Evolutionary conservation across 2,888 invertebrate genomes (phyloP).

Genomic region (Cataglyphis albicans): DNA sequence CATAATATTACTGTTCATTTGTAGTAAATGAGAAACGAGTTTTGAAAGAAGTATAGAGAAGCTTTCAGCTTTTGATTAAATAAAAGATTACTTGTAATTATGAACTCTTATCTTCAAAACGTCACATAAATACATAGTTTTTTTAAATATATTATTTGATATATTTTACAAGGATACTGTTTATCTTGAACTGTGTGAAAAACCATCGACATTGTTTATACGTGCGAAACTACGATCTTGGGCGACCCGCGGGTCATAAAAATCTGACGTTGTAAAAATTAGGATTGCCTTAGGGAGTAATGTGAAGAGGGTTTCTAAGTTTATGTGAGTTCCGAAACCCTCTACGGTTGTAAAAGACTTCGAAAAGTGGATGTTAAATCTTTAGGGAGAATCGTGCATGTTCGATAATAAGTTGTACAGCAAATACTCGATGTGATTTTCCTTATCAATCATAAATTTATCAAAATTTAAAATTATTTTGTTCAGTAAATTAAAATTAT

Average conservation of each 20-base stretch:
- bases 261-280: slow-evolving; percentile 71
- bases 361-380: slow-evolving; percentile 61
- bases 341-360: slow-evolving; percentile 47
- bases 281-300: slow-evolving; percentile 65
- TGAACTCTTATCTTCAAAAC: neutral
- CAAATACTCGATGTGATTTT: neutral
- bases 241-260: slow-evolving; percentile 60
- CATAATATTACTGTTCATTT: neutral
- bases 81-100: neutral
- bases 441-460: neutral
- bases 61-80: neutral
- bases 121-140: neutral
- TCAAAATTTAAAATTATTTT: neutral
- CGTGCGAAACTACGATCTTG: slow-evolving; percentile 52
- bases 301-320: slow-evolving; percentile 54
- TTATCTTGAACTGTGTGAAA: neutral
- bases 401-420: slow-evolving; percentile 56
- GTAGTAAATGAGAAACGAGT: neutral
- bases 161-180: neutral
- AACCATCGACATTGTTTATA: slow-evolving; percentile 45
- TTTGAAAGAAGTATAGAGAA: neutral
- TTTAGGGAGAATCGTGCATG: slow-evolving; percentile 45
- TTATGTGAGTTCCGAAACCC: slow-evolving; percentile 64
- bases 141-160: neutral
- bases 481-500: neutral